Evolutionary conservation across 1,140 invertebrate genomes (phyloP).

Genomic region (Temnothorax nylanderi): DNA sequence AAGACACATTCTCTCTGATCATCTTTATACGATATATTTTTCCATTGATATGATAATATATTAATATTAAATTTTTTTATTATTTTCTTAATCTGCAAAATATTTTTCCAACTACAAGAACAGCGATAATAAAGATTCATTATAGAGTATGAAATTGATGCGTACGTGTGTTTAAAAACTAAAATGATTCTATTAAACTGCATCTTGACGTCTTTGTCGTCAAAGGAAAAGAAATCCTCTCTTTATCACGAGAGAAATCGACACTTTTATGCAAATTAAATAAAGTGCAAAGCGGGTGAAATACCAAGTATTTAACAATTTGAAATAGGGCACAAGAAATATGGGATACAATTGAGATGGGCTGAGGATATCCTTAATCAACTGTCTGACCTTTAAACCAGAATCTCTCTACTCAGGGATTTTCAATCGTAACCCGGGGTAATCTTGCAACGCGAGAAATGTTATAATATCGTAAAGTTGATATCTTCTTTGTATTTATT

Average conservation of each 20-base stretch:
- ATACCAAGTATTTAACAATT: slow-evolving; percentile 14
- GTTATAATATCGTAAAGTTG: background rate
- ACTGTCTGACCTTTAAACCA: background rate
- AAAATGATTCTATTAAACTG: background rate
- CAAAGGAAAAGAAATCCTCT: background rate
- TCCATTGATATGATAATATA: background rate
- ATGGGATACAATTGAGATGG: background rate
- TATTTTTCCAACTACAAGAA: background rate
- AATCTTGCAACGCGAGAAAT: background rate
- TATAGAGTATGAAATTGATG: background rate
- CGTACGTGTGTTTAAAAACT: background rate
- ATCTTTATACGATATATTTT: background rate
- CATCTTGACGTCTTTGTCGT: background rate
- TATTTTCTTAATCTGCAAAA: background rate
- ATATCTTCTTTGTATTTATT: background rate
- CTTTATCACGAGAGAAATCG: background rate
- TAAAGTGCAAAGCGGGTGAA: slow-evolving; percentile 14
- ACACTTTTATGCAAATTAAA: slow-evolving; percentile 31
- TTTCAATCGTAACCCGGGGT: background rate
- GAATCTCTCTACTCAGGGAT: background rate
- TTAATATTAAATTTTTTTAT: background rate
- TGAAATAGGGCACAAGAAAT: background rate
- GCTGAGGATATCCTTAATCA: background rate
- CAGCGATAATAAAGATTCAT: background rate
- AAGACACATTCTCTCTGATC: background rate